phyloP scores from a whole-genome alignment of 2,113 vertebrate species.

The Penelope pileata region DNA sequence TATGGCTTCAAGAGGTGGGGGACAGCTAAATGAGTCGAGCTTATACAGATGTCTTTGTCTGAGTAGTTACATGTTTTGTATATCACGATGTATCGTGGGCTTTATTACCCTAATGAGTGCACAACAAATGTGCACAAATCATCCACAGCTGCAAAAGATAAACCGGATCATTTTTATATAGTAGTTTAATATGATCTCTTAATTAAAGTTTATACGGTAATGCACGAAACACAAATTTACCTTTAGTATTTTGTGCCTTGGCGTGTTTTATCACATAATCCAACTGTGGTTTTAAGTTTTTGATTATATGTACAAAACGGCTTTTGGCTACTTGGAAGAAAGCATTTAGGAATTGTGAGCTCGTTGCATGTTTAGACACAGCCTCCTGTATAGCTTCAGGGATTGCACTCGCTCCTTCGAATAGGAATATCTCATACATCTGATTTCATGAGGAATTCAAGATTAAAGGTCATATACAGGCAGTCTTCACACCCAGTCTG shows the following conservation, averaged over 20 bases:
- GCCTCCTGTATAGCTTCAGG: not conserved
- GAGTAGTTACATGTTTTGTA: not conserved
- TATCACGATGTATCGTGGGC: not conserved
- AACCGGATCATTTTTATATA: not conserved
- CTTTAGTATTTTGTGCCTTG: not conserved
- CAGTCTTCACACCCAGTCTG: not conserved
- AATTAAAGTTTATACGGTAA: not conserved
- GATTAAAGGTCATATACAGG: not conserved
- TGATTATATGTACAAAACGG: not conserved
- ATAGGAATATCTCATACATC: not conserved
- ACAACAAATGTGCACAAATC: not conserved
- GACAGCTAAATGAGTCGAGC: not conserved
- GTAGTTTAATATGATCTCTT: not conserved
- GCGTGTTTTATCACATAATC: not conserved
- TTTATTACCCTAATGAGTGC: not conserved
- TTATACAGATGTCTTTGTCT: not conserved
- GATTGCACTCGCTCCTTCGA: accelerated
- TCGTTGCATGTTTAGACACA: not conserved
- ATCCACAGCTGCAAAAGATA: not conserved
- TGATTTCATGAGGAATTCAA: not conserved
- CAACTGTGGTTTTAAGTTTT: not conserved
- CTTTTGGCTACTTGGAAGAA: not conserved
- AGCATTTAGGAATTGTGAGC: not conserved
- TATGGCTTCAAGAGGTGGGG: not conserved
- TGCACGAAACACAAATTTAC: not conserved